Base-by-base conservation (phyloP, 2,888 invertebrate genomes). In the Metacarcinus magister region DNA sequence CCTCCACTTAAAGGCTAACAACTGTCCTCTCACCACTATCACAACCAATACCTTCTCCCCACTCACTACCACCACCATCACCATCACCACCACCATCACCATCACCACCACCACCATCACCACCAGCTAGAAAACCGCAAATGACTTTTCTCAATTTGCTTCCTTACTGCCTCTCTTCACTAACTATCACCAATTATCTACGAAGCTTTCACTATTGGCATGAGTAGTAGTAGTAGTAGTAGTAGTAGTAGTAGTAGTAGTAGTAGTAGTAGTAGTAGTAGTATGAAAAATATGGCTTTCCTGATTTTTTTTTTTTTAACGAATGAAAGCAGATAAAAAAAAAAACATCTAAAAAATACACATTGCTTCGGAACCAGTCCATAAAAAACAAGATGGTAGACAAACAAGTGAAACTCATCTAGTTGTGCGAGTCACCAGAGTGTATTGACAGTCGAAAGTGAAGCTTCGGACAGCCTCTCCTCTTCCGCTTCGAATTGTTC, bases 261-360 rank as follows among this genome's bases (percentile, higher is more conserved):
- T 89, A 89, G 89, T 89, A 89, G 89, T 89, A 89, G 89, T 89
- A 89, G 89, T 89, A 89, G 39, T 89, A 89, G 39, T 89, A 89
- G 89, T 89, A 54, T 10, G 10, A 54, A 16, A 13, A 54, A 16
- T 54, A 54, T 46, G 5, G 46, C 54, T 54, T 67, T 67, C 23
- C 67, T 5, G 0, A 7, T 10, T 16, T 16, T 54, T 54, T n/a
- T 48, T 5, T 8, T 48, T 48, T 48, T 48, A 48, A 48, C 48
- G 5, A 48, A 48, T 48, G 48, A 48, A 48, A 48, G 48, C 13
- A 48, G 5, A 48, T 67, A 19, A 23, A 2, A 8, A 67, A 67
- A 10, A 2, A 67, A 67, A 19, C 67, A 16, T 1, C 0, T 23
- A 16, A 67, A 67, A 67, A 8, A 16, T 23, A 67, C 67, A 67